Base-by-base conservation (phyloP, 1,140 invertebrate genomes). In the Brachionus asplanchnoidis region DNA sequence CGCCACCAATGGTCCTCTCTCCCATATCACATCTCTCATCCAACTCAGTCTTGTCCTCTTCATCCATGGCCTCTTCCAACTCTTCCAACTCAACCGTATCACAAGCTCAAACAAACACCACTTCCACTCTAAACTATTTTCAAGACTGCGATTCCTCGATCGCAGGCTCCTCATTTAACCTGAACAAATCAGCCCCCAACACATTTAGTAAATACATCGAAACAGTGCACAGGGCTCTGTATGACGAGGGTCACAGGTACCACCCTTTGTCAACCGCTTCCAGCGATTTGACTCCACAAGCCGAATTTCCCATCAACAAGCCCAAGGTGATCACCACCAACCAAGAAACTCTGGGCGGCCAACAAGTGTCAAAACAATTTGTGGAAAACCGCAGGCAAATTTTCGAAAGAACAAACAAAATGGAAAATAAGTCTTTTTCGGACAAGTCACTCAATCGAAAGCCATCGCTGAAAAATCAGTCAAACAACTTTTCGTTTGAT, bases 131-230 rank as follows among this genome's bases (percentile, higher is more conserved):
- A 5, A 60, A 68, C n/a, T 50, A 77, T 50, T 50, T 77, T 50
- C 40, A 77, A 12, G 44, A 77, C 14, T 50, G 73, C 42, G 73
- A 53, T 14, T 77, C 73, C 3, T 77, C 73, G 11, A 14, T 77
- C 0, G 26, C 46, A 50, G 40, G 42, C 20, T 77, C 73, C 8
- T 77, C 73, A 1, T 53, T 77, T 32, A 77, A 77, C 23, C 46
- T 77, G 3, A 77, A 77, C 32, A 77, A 77, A 77, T 46, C 70
- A 3, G n/a, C 77, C 0, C 77, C 79, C 2, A 42, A 26, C 17
- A 65, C 42, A 17, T 84, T 84, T 56, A 68, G 46, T 40, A 84
- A 84, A 44, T 84, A 84, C 28, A 84, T 84, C 32, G 82, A 84
- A 28, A 44, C 65, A 32, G 82, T 84, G 1, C 82, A 84, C 17